A percentile compares a stretch with the other conserved stretches of the same genome.
Evolutionary conservation across 2,113 vertebrate genomes (phyloP).

Genomic region (Echinops telfairi): DNA sequence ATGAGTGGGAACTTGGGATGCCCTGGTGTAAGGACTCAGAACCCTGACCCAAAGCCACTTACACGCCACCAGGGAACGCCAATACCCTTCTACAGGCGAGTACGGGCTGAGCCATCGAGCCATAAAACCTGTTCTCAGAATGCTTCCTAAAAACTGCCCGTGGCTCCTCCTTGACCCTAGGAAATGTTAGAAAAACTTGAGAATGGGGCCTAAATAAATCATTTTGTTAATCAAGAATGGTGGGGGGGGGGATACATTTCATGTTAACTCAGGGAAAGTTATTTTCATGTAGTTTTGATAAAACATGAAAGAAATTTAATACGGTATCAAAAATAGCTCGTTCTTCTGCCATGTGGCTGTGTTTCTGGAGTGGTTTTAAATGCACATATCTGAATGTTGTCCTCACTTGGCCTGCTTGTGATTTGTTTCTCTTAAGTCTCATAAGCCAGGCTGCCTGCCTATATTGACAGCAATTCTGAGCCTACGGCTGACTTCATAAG

Average conservation of each 20-base stretch:
- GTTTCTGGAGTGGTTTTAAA: background rate
- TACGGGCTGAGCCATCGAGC: background rate
- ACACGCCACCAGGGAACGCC: background rate
- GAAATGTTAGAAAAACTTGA: conserved; percentile 36
- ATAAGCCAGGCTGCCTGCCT: background rate
- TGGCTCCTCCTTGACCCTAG: background rate
- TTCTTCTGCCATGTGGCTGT: background rate
- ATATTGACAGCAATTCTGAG: background rate
- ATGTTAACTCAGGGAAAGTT: conserved; percentile 38
- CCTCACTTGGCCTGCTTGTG: background rate
- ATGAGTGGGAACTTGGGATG: background rate
- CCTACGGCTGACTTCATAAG: background rate
- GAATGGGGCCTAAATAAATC: background rate
- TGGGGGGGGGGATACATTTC: conserved; percentile 35
- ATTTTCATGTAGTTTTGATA: conserved; percentile 58
- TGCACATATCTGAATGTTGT: background rate
- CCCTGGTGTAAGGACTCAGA: background rate
- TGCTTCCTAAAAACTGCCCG: conserved; percentile 13
- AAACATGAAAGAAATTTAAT: background rate
- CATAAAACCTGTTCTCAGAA: conserved; percentile 10
- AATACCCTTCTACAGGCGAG: background rate
- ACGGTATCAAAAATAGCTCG: background rate
- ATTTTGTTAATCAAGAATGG: conserved; percentile 36
- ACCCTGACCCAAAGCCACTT: conserved; percentile 1
- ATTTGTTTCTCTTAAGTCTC: background rate